These are phyloP conservation scores for Coregonus suidteri DNA, from an alignment of 2,797 vertebrate species.

Conservation along the genomic window DNA sequence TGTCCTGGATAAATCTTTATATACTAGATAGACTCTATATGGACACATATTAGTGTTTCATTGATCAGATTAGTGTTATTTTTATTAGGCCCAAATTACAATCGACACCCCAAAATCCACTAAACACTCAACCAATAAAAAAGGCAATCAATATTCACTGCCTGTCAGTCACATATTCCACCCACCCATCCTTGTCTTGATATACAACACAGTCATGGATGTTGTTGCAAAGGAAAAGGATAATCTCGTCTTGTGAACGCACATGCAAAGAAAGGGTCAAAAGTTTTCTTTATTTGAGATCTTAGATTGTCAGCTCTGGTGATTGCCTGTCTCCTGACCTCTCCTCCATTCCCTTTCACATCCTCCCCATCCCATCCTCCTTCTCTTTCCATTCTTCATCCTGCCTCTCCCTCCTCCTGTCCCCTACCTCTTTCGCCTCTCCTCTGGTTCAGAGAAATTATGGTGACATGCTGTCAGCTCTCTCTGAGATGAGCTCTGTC, in stretches of 20 bases:
- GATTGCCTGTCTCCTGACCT: conserved; percentile 1
- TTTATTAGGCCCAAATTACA: neutral
- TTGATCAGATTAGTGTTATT: neutral
- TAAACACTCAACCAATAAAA: neutral
- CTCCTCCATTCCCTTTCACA: neutral
- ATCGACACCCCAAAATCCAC: conserved; percentile 3
- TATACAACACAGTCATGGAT: neutral
- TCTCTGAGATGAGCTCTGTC: neutral
- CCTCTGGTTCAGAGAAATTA: neutral
- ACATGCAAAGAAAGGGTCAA: neutral
- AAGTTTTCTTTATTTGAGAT: neutral
- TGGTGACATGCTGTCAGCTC: neutral
- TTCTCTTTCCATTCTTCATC: neutral
- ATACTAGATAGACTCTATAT: too few relatives aligned
- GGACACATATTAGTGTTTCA: neutral
- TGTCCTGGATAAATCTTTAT: too few relatives aligned
- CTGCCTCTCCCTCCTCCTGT: neutral
- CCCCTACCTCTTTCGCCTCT: neutral
- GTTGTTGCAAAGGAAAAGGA: neutral
- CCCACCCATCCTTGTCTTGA: neutral
- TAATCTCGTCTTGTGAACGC: neutral
- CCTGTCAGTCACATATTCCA: neutral
- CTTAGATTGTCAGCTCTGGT: neutral
- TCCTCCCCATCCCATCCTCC: neutral
- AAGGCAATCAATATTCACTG: too few relatives aligned